Evolutionary conservation across 2,113 vertebrate genomes (phyloP), one percentile per base, ranked within the genome.

Genomic region (Pseudopipra pipra): DNA sequence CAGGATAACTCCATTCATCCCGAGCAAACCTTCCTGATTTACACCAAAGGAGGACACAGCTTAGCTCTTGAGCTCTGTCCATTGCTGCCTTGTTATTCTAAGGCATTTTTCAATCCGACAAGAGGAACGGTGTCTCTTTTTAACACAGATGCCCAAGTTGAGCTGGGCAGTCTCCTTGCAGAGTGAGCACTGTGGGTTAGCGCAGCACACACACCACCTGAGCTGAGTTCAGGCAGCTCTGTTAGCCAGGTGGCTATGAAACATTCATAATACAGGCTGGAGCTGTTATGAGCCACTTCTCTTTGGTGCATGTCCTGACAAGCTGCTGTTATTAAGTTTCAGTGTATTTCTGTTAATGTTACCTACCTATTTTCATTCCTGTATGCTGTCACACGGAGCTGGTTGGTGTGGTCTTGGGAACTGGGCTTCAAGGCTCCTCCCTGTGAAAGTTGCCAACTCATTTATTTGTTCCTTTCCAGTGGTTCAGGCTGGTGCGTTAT

Each of bases 281-380:
- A 96, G 96, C 95, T 96, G 97, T 97, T 97, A 89, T 94, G 96
- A 97, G 92, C 93, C 93, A 96, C 91, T 96, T 96, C 93, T 93
- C 91, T 91, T 86, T 61, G 35, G 70, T 95, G 74, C 97, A 5
- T 97, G 98, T 95, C 95, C 95, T 94, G 95, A 97, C 97, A 96
- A 90, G 96, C 96, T 72, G 81, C 87, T 96, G 96, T 92, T 97
- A 97, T 97, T 97, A 96, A 95, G 94, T 96, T 97, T 97, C 97
- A 96, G 95, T 97, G 90, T 91, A 58, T 97, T 98, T 98, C 97
- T 95, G 96, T 97, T 97, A 97, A 97, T 95, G 95, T 97, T 97
- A 96, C 95, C 97, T 98, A 95, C 95, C 95, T 96, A 91, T 95
- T 89, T 97, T 98, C 97, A 97, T 96, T 96, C 93, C 96, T 96